Conservation (phyloP, 2,888 invertebrate species). For the Abscondita cerata region DNA sequence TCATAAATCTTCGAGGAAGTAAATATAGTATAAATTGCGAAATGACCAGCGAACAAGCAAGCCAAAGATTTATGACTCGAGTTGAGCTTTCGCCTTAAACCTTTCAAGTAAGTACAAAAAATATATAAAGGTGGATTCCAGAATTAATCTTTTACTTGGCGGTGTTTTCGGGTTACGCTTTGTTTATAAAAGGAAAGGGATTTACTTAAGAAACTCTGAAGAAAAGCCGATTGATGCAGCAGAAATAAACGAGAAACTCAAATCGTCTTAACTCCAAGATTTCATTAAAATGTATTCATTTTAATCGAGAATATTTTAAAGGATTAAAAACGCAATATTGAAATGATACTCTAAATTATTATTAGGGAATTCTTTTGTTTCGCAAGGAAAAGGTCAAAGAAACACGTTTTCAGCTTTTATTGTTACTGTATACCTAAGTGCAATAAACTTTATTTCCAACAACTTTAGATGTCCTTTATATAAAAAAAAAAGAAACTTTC, state of each 20-base stretch:
- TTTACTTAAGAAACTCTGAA: conserved; percentile 28
- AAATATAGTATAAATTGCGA: conserved; percentile 53
- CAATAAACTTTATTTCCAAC: no score
- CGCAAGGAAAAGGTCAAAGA: no score
- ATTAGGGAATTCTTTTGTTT: no score
- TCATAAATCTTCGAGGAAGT: conserved; percentile 45
- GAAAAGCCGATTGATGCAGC: conserved; percentile 31
- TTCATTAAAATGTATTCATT: conserved; percentile 16
- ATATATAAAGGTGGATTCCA: conserved; percentile 42
- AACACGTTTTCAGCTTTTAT: no score
- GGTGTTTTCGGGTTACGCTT: conserved; percentile 30
- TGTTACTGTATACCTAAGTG: no score
- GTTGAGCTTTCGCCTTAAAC: conserved; percentile 28
- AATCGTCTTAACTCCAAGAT: conserved; percentile 29
- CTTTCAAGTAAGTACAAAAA: conserved; percentile 28
- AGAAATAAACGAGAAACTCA: conserved; percentile 20
- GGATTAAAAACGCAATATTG: neutral
- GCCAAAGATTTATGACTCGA: conserved; percentile 45
- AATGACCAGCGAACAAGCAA: conserved; percentile 53
- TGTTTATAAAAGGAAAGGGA: conserved; percentile 32
- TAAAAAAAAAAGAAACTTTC: no score
- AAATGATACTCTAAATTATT: no score
- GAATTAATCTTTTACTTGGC: conserved; percentile 45
- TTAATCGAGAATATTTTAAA: conserved; percentile 4
- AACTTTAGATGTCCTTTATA: no score